Base-by-base conservation (phyloP, 1,140 invertebrate genomes). In the Harlomillsia oculata region DNA sequence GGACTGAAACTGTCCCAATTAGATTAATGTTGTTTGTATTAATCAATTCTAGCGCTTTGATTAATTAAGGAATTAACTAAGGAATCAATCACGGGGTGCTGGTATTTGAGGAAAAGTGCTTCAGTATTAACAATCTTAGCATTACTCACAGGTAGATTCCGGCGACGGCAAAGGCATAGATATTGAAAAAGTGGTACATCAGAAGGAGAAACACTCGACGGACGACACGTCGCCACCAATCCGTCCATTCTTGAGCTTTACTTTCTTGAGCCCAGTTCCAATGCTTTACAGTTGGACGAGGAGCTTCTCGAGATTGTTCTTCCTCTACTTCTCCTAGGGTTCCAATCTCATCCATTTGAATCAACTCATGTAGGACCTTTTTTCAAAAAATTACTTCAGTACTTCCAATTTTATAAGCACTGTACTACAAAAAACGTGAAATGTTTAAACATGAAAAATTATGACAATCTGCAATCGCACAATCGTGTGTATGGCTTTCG, bases 241-340 rank as follows among this genome's bases (percentile, higher is more conserved):
- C 14, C 49, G 21, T 13, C 53, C 53, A 56, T 6, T 56, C 25
- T 16, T 39, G 32, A 40, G 53, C 40, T 18, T 56, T n/a, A 14
- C 44, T 37, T 21, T 56, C 53, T 3, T 39, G 23, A n/a, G 32
- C 32, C 53, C 53, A 56, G 18, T 48, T 56, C 44, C 39, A 54
- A 54, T 45, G 32, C 30, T 41, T 25, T 30, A 26, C 23, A 6
- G 25, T 18, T 1, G 5, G n/a, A n/a, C n/a, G n/a, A n/a, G n/a
- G n/a, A n/a, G n/a, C n/a, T n/a, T n/a, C n/a, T n/a, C n/a, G n/a
- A n/a, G n/a, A n/a, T n/a, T n/a, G n/a, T n/a, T n/a, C n/a, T n/a
- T n/a, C n/a, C n/a, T n/a, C n/a, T n/a, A n/a, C n/a, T n/a, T n/a
- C n/a, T n/a, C n/a, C n/a, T n/a, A n/a, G n/a, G n/a, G n/a, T n/a